A percentile compares a stretch with the other conserved stretches of the same genome.
These are phyloP conservation scores for Brachionus calyciflorus DNA, from an alignment of 1,140 invertebrate species.

Conservation along the genomic window DNA sequence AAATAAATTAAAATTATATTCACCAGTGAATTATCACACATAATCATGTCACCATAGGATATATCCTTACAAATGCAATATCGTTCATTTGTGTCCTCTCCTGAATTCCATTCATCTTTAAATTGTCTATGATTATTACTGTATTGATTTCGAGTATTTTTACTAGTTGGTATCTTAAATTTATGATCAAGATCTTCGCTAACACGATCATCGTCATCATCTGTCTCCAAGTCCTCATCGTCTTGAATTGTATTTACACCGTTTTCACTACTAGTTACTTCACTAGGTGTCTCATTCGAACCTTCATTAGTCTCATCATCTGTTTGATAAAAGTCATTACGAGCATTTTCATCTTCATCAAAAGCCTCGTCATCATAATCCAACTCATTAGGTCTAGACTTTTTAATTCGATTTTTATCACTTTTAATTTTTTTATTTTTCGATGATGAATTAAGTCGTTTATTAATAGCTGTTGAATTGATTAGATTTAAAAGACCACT, in stretches of 20 bases:
- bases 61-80: constrained; percentile 98
- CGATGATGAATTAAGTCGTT: too few species aligned
- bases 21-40: constrained; percentile 78
- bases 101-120: constrained; percentile 28
- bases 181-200: constrained; percentile 23
- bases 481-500: background rate
- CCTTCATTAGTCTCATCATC: constrained; percentile 33
- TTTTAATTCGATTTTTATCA: constrained; percentile 10
- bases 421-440: background rate
- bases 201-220: constrained; percentile 10
- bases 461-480: background rate
- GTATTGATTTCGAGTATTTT: background rate
- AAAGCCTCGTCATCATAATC: constrained; percentile 11
- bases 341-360: background rate
- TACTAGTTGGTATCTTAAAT: constrained; percentile 29
- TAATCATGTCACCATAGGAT: constrained; percentile 98
- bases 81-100: constrained; percentile 61
- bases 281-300: background rate
- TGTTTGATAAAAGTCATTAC: background rate
- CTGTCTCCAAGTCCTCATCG: background rate
- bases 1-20: background rate
- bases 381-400: background rate
- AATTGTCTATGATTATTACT: background rate
- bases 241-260: constrained; percentile 14
- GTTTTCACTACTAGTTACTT: constrained; percentile 21